Conservation (phyloP, 2,113 vertebrate genomes). For the Nothoprocta perdicaria region DNA sequence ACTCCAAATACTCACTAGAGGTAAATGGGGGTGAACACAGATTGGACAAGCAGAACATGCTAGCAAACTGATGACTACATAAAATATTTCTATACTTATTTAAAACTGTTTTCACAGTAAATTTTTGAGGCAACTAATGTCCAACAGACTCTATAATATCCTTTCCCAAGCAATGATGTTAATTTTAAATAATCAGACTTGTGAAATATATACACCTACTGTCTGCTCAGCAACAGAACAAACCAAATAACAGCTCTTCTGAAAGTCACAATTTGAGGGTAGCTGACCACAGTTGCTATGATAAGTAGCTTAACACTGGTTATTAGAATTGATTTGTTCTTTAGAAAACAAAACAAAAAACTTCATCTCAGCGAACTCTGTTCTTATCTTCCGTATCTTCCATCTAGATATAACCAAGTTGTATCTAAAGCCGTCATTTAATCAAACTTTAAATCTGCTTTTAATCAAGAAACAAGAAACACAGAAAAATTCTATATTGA, state of each 20-base stretch:
- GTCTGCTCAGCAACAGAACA: neutral
- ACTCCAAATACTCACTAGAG: neutral
- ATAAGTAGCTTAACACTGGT: neutral
- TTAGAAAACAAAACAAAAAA: neutral
- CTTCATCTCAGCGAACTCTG: neutral
- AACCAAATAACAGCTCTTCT: neutral
- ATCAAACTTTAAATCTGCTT: neutral
- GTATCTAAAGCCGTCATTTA: neutral
- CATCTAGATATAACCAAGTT: neutral
- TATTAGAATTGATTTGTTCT: neutral
- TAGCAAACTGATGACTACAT: neutral
- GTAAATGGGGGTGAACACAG: neutral
- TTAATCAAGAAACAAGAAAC: neutral
- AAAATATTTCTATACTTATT: neutral
- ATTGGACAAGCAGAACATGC: neutral
- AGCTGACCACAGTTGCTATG: neutral
- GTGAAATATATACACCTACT: neutral
- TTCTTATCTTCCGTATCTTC: neutral
- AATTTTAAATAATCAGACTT: neutral
- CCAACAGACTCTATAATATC: neutral
- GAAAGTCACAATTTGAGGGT: neutral
- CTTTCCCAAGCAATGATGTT: neutral
- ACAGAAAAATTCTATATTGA: neutral
- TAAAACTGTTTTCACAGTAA: neutral
- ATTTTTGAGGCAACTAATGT: neutral